A percentile compares a stretch with the other conserved stretches of the same genome.
Conservation (phyloP, 2,888 invertebrate species). For the Synanthedon andrenaeformis region DNA sequence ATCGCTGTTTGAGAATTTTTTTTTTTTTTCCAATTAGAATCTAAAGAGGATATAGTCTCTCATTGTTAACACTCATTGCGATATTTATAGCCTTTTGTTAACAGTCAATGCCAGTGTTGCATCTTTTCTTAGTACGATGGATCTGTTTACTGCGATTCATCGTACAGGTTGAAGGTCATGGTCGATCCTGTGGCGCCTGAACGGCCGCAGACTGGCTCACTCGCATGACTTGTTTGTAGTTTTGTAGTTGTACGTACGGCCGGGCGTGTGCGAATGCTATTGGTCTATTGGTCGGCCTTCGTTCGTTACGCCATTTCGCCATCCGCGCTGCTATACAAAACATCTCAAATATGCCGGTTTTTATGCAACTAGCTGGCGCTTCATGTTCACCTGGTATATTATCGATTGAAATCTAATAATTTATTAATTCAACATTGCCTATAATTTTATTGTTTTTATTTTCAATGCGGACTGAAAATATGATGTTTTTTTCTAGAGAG, state of each 20-base stretch:
- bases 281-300: constrained; percentile 42
- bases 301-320: background rate
- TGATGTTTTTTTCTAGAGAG: constrained; percentile 13
- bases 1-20: no score
- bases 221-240: constrained; percentile 34
- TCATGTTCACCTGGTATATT: constrained; percentile 1
- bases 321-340: background rate
- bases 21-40: no score
- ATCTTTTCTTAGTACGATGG: constrained; percentile 10
- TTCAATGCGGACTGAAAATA: constrained; percentile 6
- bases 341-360: background rate
- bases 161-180: constrained; percentile 51
- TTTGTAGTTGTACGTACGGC: constrained; percentile 8
- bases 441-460: background rate
- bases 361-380: background rate
- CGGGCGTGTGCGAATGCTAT: constrained; percentile 38
- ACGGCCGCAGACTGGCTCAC: constrained; percentile 36
- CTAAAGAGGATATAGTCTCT: constrained; percentile 5
- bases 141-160: constrained; percentile 30
- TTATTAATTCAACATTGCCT: background rate
- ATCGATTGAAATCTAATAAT: no score
- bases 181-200: constrained; percentile 36
- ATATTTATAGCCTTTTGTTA: constrained; percentile 6
- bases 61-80: constrained; percentile 15
- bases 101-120: constrained; percentile 12